These are phyloP conservation scores for Puma concolor DNA, from an alignment of 2,113 vertebrate genomes.

Conservation along the genomic window DNA sequence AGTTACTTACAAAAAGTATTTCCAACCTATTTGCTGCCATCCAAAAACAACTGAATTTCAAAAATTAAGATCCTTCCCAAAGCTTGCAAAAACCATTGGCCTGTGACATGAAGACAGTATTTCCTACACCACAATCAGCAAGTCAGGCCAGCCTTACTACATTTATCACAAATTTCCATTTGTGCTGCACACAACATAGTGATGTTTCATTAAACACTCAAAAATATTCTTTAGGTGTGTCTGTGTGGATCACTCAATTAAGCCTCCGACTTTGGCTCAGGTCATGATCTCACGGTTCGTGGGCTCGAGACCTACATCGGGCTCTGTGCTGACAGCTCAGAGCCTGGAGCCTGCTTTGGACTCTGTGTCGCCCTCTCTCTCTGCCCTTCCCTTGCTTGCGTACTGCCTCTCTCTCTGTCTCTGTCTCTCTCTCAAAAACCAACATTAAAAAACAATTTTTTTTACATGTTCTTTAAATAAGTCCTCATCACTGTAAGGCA, in stretches of 20 bases:
- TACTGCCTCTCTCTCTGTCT: no score
- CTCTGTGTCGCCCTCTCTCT: no score
- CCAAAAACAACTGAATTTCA: not conserved
- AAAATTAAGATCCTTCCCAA: slow-evolving; percentile 49
- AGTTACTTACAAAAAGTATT: slow-evolving; percentile 21
- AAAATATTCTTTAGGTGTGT: not conserved
- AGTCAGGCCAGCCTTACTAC: not conserved
- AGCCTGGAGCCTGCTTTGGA: no score
- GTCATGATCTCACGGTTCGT: no score
- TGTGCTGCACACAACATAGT: not conserved
- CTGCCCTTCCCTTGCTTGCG: no score
- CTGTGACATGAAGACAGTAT: not conserved
- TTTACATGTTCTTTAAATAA: not conserved
- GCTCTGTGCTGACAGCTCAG: no score
- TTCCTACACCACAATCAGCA: not conserved
- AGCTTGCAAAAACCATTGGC: not conserved
- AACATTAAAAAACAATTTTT: no score
- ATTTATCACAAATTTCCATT: not conserved
- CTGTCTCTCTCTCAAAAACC: no score
- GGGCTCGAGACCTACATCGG: no score
- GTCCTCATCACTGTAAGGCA: not conserved
- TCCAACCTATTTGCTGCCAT: slow-evolving; percentile 38
- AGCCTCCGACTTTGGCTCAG: no score
- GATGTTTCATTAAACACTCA: not conserved
- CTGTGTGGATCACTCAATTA: no score